Evolutionary conservation across 2,888 invertebrate species (phyloP).

Genomic region (Volucella inanis): DNA sequence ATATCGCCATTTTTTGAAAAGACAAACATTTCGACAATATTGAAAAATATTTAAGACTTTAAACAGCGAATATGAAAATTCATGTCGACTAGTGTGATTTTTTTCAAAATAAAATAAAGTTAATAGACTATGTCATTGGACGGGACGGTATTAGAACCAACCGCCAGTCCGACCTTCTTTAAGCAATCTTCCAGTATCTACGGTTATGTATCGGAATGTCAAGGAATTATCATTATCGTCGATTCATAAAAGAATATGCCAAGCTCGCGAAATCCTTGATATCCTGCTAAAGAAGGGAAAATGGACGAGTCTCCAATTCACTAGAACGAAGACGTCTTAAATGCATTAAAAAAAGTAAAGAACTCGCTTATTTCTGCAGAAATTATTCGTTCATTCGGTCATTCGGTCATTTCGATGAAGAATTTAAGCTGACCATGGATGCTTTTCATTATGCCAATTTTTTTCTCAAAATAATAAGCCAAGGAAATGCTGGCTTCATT

Average conservation of each 20-base stretch:
- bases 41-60: neutral
- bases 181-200: slow-evolving; percentile 55
- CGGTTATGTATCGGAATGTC: slow-evolving; percentile 45
- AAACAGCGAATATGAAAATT: neutral
- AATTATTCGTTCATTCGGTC: slow-evolving; percentile 31
- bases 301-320: slow-evolving; percentile 46
- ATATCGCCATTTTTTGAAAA: slow-evolving; percentile 29
- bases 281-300: slow-evolving; percentile 40
- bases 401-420: no score
- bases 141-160: slow-evolving; percentile 47
- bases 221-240: slow-evolving; percentile 55
- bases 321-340: slow-evolving; percentile 16
- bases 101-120: slow-evolving; percentile 33
- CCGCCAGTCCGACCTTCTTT: slow-evolving; percentile 35
- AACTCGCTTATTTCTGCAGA: slow-evolving; percentile 44
- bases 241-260: slow-evolving; percentile 32
- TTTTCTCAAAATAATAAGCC: slow-evolving; percentile 12
- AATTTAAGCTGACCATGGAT: slow-evolving; percentile 44
- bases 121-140: slow-evolving; percentile 48
- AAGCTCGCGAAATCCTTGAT: slow-evolving; percentile 35
- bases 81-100: slow-evolving; percentile 29
- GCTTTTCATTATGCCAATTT: slow-evolving; percentile 43
- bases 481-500: no score
- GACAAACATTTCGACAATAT: slow-evolving; percentile 10
- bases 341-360: slow-evolving; percentile 49